Conservation (phyloP, 1,140 invertebrate genomes). For the Papilio dardanus region DNA sequence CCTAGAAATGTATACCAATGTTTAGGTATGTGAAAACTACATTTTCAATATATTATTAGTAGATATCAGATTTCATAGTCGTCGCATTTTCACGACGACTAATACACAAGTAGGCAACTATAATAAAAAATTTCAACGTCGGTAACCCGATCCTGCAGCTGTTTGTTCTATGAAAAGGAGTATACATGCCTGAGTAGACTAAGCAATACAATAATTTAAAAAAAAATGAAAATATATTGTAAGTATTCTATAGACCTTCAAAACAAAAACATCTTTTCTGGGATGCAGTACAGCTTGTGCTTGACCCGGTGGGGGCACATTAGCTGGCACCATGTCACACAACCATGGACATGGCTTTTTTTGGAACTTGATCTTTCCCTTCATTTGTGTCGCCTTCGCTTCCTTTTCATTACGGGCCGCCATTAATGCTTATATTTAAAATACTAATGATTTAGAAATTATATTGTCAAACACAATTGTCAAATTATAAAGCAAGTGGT, state of each 20-base stretch:
- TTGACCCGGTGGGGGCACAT: slow-evolving; percentile 57
- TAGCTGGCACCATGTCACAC: slow-evolving; percentile 60
- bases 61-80: too few species aligned
- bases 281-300: slow-evolving; percentile 66
- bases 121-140: too few species aligned
- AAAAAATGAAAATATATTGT: slow-evolving; percentile 8
- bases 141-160: too few species aligned
- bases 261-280: slow-evolving; percentile 71
- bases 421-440: slow-evolving; percentile 18
- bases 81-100: too few species aligned
- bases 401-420: not conserved
- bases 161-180: not conserved
- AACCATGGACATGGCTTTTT: slow-evolving; percentile 55
- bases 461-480: slow-evolving; percentile 1
- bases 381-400: slow-evolving; percentile 40
- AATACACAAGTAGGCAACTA: too few species aligned
- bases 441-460: slow-evolving; percentile 13
- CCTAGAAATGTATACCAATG: slow-evolving; percentile 46
- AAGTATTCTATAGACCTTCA: slow-evolving; percentile 57
- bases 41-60: too few species aligned
- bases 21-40: too few species aligned
- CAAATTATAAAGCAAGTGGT: not conserved
- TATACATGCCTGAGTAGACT: not conserved
- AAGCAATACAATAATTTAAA: not conserved
- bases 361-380: slow-evolving; percentile 34